phyloP scores from a whole-genome alignment of 30 jellyfish, hydroid and myxozoan species.

The Cassiopea andromeda region DNA sequence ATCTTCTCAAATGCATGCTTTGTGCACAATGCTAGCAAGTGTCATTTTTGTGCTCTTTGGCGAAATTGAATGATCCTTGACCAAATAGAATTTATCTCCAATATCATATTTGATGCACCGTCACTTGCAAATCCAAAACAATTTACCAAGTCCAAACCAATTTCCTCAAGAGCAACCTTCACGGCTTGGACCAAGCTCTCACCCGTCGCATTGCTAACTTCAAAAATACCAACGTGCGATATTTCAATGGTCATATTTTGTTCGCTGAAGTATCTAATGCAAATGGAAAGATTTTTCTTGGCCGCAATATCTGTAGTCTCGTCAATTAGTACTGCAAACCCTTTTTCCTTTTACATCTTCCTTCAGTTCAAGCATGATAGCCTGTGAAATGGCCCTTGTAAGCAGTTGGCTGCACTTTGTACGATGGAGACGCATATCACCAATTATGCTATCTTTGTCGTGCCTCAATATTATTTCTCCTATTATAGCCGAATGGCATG shows the following conservation, averaged over 20 bases:
- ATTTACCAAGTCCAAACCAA: slow-evolving; percentile 40
- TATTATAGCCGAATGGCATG: too few relatives aligned
- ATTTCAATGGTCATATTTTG: slow-evolving; percentile 24
- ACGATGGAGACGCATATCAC: slow-evolving; percentile 59
- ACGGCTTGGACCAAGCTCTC: slow-evolving; percentile 42
- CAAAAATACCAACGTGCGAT: slow-evolving; percentile 46
- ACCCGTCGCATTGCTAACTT: slow-evolving; percentile 53
- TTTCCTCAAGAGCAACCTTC: slow-evolving; percentile 10
- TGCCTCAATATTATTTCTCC: slow-evolving; percentile 62
- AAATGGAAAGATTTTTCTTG: slow-evolving; percentile 36
- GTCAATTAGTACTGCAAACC: slow-evolving; percentile 61
- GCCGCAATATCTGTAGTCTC: slow-evolving; percentile 73
- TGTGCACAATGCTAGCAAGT: too few relatives aligned
- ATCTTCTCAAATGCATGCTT: too few relatives aligned
- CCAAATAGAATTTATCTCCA: slow-evolving; percentile 17
- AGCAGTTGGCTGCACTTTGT: slow-evolving; percentile 63
- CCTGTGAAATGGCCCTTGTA: slow-evolving; percentile 61
- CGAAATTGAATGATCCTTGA: too few relatives aligned
- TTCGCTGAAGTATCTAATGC: slow-evolving; percentile 69
- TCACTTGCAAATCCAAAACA: slow-evolving; percentile 57
- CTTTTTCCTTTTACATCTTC: slow-evolving; percentile 61
- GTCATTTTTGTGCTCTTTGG: too few relatives aligned
- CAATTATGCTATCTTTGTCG: slow-evolving; percentile 61
- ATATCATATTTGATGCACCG: slow-evolving; percentile 66
- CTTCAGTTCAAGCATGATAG: slow-evolving; percentile 47